Evolutionary conservation across 2,113 vertebrate genomes (phyloP).

Genomic region (Triplophysa dalaica): DNA sequence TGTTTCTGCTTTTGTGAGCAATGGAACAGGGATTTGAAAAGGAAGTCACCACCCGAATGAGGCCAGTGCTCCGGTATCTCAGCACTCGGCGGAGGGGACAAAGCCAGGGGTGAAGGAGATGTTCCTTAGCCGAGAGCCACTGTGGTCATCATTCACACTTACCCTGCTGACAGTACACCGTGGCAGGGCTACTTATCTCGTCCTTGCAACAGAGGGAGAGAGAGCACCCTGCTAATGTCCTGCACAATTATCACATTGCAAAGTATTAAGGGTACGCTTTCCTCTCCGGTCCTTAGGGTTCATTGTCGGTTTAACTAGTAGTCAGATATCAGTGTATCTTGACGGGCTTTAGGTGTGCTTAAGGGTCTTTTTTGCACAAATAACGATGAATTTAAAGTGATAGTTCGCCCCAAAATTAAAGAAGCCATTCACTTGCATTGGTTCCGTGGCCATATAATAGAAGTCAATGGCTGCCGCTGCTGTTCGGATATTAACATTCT

Average conservation of each 20-base stretch:
- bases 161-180: constrained; percentile 52
- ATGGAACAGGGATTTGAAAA: constrained; percentile 26
- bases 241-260: constrained; percentile 48
- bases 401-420: no score
- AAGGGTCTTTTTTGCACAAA: background rate
- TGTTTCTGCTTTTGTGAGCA: constrained; percentile 27
- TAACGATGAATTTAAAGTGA: no score
- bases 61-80: constrained; percentile 47
- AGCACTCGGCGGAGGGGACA: constrained; percentile 41
- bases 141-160: constrained; percentile 61
- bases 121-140: constrained; percentile 39
- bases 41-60: constrained; percentile 44
- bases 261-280: constrained; percentile 43
- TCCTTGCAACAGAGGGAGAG: constrained; percentile 37
- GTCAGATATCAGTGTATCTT: constrained; percentile 4
- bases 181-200: constrained; percentile 59
- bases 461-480: no score
- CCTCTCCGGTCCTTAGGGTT: constrained; percentile 16
- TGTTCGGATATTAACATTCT: no score
- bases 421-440: no score
- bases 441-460: no score
- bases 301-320: constrained; percentile 4
- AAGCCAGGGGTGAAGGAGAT: constrained; percentile 59
- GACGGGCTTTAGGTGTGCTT: background rate
- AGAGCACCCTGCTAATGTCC: constrained; percentile 43